Evolutionary conservation across 2,113 vertebrate species (phyloP).

Genomic region (Caretta caretta): DNA sequence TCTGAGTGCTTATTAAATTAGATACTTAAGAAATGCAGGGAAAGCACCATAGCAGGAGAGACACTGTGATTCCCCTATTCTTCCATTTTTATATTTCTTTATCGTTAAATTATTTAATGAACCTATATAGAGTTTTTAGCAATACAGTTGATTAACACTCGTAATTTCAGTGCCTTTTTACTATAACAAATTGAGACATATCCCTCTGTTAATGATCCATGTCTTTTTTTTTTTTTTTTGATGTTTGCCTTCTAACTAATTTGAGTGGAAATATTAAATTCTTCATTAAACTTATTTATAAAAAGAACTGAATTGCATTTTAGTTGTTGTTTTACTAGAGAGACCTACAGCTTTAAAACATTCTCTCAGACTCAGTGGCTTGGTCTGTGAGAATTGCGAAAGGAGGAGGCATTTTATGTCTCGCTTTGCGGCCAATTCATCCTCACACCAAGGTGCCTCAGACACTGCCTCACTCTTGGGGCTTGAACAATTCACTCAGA

Average conservation of each 20-base stretch:
- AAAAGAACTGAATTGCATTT: constrained; percentile 49
- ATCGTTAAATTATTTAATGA: constrained; percentile 74
- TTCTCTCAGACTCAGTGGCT: not conserved
- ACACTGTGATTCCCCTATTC: not conserved
- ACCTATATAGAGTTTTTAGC: constrained; percentile 72
- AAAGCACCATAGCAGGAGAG: constrained; percentile 3
- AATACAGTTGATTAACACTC: constrained; percentile 75
- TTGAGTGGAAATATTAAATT: constrained; percentile 67
- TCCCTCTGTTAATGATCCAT: constrained; percentile 75
- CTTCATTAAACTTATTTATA: constrained; percentile 62
- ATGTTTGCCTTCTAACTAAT: constrained; percentile 75
- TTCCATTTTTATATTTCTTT: constrained; percentile 33
- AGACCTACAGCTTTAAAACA: constrained; percentile 33
- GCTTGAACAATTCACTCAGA: not conserved
- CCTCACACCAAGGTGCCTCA: rapidly evolving
- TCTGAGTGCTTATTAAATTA: constrained; percentile 47
- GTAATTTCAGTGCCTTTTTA: constrained; percentile 77
- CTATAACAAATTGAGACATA: constrained; percentile 78
- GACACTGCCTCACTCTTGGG: not conserved
- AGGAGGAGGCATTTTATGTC: not conserved
- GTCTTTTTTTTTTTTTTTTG: constrained; percentile 70
- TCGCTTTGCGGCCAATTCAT: not conserved
- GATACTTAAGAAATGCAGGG: constrained; percentile 25
- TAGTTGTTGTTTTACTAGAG: constrained; percentile 42
- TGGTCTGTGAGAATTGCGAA: not conserved